A percentile compares a stretch with the other conserved stretches of the same genome.
phyloP scores from a whole-genome alignment of 2,888 invertebrate genomes.

The Mythimna pallens region DNA sequence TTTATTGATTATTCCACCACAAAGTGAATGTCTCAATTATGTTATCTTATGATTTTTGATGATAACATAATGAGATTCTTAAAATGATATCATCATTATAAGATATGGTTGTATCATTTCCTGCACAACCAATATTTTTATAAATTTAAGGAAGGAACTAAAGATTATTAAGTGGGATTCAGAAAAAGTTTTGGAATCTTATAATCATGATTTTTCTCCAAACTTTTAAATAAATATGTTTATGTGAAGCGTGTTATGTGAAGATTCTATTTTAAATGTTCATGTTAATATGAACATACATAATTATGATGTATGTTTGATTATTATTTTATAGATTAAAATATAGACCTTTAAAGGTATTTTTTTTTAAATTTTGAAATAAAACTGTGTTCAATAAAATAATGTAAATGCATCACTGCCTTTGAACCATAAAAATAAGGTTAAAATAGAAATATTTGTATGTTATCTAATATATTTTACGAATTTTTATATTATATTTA shows the following conservation, averaged over 20 bases:
- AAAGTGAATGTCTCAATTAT: conserved; percentile 23
- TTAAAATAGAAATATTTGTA: conserved; percentile 2
- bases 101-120: not conserved
- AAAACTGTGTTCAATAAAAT: conserved; percentile 33
- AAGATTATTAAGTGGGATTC: conserved; percentile 3
- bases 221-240: not conserved
- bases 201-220: conserved; percentile 3
- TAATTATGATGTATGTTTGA: conserved; percentile 9
- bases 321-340: conserved; percentile 4
- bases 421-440: conserved; percentile 3
- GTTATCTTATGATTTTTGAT: conserved; percentile 12
- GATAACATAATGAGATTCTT: conserved; percentile 15
- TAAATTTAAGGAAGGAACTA: conserved; percentile 1
- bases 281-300: not conserved
- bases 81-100: conserved; percentile 10
- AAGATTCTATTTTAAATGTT: not conserved
- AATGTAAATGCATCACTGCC: conserved; percentile 35
- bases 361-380: not conserved
- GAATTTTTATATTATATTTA: not conserved
- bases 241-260: not conserved
- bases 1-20: conserved; percentile 31
- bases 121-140: conserved; percentile 13
- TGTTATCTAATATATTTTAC: not conserved
- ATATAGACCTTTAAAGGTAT: not conserved
- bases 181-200: not conserved